A percentile compares a stretch with the other conserved stretches of the same genome.
Conservation (phyloP, 2,888 invertebrate genomes). For the Stictocephala bisonia region DNA sequence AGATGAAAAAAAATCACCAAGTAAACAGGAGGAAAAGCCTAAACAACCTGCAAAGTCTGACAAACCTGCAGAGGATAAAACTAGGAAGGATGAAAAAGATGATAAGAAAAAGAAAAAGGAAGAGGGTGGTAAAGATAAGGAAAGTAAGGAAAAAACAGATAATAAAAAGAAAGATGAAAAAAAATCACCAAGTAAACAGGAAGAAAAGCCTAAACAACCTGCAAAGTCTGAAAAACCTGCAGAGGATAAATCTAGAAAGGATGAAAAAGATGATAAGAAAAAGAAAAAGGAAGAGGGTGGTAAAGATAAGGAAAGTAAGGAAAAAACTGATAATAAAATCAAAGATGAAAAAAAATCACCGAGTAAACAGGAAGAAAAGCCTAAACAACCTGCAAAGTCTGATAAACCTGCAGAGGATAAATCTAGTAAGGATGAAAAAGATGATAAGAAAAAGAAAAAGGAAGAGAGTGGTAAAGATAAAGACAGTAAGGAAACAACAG, state of each 20-base stretch:
- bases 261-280: neutral
- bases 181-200: neutral
- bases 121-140: neutral
- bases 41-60: neutral
- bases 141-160: neutral
- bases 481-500: neutral
- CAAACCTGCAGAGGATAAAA: neutral
- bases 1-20: neutral
- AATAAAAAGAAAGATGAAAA: neutral
- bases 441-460: neutral
- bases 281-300: neutral
- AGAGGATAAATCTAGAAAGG: conserved; percentile 1
- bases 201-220: neutral
- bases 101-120: too few species aligned
- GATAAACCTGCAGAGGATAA: neutral
- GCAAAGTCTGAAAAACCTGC: neutral
- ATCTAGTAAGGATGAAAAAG: neutral
- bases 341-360: neutral
- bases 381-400: neutral
- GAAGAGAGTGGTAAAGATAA: neutral
- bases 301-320: neutral
- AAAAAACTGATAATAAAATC: neutral
- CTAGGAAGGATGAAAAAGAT: too few species aligned
- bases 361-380: neutral
- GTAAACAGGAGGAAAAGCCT: neutral